Evolutionary conservation across 1,140 invertebrate species (phyloP), one percentile per base, ranked within the genome.

Genomic region (Agrypnia vestita): DNA sequence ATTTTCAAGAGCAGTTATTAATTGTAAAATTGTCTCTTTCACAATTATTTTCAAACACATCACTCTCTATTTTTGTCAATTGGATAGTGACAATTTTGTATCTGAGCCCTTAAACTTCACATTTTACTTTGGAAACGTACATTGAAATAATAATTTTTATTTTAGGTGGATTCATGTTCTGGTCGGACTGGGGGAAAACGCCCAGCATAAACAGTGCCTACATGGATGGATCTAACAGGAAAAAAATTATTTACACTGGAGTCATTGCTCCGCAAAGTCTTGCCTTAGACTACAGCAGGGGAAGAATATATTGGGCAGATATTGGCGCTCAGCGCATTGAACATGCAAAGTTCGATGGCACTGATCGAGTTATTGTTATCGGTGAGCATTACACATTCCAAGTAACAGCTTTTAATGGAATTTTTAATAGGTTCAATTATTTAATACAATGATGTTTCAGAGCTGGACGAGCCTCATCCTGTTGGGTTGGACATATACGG

Each of bases 401-500:
- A 7, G 11, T 19, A 73, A 0, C 3, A 25, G 49, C 25, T 76
- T 15, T 80, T 49, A n/a, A 74, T 19, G 17, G 1, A 17, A 19
- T 19, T 61, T 15, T 3, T 61, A 61, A 19, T 61, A 12, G 11
- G 11, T 19, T 51, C 10, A 49, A 75, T 75, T 4, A 71, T 55
- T 51, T 25, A 11, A 62, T 78, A 53, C 78, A 25, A 77, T 81
- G 77, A 83, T 9, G 73, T 83, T 84, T 82, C 62, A 90, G 92
- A 88, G 79, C 84, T 88, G 83, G 90, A 91, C 71, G 85, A 97
- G 4, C 92, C 93, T 0, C 96, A 97, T 90, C 96, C 97, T 0
- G 97, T 97, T 86, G 95, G 96, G 0, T 85, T 98, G 73, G 94
- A 95, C 62, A 92, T 98, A 0, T 96, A 95, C 86, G 95, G 95